Percentiles rank a stretch among this genome's conserved stretches.
Conservation (phyloP, 2,113 vertebrate species). For the Telmatochromis brichardi region DNA sequence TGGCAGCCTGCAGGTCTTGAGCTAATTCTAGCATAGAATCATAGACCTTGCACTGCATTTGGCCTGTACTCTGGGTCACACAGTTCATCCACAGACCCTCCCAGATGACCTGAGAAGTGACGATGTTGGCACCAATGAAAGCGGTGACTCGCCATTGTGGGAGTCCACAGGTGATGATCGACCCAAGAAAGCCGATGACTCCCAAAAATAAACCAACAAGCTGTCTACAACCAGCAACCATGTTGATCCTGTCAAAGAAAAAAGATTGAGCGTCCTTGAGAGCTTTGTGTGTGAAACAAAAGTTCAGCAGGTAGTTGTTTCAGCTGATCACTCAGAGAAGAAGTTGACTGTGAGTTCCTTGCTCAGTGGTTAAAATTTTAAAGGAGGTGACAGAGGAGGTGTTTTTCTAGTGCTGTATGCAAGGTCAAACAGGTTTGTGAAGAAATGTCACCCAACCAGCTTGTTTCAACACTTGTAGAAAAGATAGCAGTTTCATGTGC, state of each 20-base stretch:
- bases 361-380: neutral
- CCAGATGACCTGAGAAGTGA: slow-evolving; percentile 78
- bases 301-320: neutral
- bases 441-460: slow-evolving; percentile 12
- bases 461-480: neutral
- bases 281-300: neutral
- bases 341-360: neutral
- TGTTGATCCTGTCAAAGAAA: neutral
- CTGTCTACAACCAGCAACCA: slow-evolving; percentile 69
- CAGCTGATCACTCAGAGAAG: neutral
- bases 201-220: slow-evolving; percentile 73
- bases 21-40: slow-evolving; percentile 73
- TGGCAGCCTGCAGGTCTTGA: slow-evolving; percentile 66
- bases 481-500: neutral
- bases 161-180: slow-evolving; percentile 77
- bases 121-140: slow-evolving; percentile 84
- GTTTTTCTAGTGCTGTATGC: neutral
- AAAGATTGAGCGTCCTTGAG: neutral
- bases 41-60: slow-evolving; percentile 78
- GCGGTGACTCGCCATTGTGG: slow-evolving; percentile 84
- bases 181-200: slow-evolving; percentile 77
- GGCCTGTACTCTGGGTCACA: slow-evolving; percentile 69
- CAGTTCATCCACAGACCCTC: slow-evolving; percentile 80
- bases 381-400: slow-evolving; percentile 12
- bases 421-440: slow-evolving; percentile 17